Percentiles rank a stretch among this genome's conserved stretches.
phyloP scores from a whole-genome alignment of 2,888 invertebrate species.

The Mesodorylaimus sp. region DNA sequence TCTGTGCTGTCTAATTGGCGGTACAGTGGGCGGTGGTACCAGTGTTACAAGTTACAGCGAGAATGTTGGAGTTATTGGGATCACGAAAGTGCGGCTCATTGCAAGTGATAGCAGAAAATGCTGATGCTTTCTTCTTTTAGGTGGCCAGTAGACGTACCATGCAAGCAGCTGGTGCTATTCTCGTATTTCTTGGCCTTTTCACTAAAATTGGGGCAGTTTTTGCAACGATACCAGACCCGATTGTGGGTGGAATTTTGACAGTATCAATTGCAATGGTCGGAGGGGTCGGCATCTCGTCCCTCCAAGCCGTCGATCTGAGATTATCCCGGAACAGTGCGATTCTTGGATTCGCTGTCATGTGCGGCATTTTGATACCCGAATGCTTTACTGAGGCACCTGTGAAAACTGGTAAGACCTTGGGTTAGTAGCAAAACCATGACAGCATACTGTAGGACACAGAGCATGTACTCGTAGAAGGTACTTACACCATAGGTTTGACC shows the following conservation, averaged over 20 bases:
- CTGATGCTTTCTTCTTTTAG: conserved; percentile 15
- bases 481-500: too few relatives aligned
- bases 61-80: conserved; percentile 71
- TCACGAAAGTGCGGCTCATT: conserved; percentile 48
- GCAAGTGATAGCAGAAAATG: neutral
- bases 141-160: conserved; percentile 35
- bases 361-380: conserved; percentile 45
- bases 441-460: too few relatives aligned
- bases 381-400: conserved; percentile 18
- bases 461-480: too few relatives aligned
- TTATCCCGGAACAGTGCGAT: conserved; percentile 71
- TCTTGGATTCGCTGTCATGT: conserved; percentile 65
- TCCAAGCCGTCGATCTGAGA: conserved; percentile 61
- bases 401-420: conserved; percentile 4
- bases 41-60: conserved; percentile 75
- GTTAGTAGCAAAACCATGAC: too few relatives aligned
- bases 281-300: conserved; percentile 28
- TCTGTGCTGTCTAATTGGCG: conserved; percentile 60
- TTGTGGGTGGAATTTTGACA: conserved; percentile 33
- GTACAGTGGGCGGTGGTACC: conserved; percentile 65
- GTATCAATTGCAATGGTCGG: conserved; percentile 31
- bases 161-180: conserved; percentile 32
- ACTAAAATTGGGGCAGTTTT: conserved; percentile 37
- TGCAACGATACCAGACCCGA: conserved; percentile 37
- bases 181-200: conserved; percentile 33